Evolutionary conservation across 2,888 invertebrate genomes (phyloP).

Genomic region (Sminthurides aquaticus): DNA sequence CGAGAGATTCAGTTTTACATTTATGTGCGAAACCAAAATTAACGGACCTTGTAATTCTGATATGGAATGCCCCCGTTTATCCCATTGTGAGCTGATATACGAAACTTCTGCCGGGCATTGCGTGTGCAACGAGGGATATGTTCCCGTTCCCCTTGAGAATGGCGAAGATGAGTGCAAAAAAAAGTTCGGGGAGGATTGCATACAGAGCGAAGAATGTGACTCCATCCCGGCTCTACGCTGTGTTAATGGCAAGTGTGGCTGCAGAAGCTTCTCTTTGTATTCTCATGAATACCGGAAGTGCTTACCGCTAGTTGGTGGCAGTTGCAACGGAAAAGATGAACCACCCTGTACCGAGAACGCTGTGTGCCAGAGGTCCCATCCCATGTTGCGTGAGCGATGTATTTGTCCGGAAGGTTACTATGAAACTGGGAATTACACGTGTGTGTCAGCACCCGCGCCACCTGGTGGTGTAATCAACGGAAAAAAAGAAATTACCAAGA

Average conservation of each 20-base stretch:
- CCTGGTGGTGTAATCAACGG: too few species aligned
- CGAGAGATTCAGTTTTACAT: too few species aligned
- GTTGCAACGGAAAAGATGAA: not conserved
- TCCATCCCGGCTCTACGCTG: not conserved
- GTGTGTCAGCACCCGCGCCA: too few species aligned
- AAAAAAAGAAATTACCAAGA: too few species aligned
- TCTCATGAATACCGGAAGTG: not conserved
- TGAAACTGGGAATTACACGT: not conserved
- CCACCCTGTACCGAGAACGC: not conserved
- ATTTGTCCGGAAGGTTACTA: not conserved
- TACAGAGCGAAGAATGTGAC: not conserved
- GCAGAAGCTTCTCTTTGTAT: not conserved
- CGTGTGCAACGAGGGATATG: not conserved
- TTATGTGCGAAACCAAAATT: too few species aligned
- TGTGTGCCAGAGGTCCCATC: too few species aligned
- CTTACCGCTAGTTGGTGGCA: not conserved
- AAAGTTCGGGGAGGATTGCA: not conserved
- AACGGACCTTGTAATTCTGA: too few species aligned
- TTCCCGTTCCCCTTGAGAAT: too few species aligned
- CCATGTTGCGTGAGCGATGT: too few species aligned
- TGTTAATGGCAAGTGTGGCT: not conserved
- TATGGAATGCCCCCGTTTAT: too few species aligned
- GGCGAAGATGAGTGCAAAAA: not conserved
- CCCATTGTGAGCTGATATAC: too few species aligned
- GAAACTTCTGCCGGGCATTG: not conserved